Evolutionary conservation across 2,888 invertebrate genomes (phyloP).

Genomic region (Tricholauxania praeusta): DNA sequence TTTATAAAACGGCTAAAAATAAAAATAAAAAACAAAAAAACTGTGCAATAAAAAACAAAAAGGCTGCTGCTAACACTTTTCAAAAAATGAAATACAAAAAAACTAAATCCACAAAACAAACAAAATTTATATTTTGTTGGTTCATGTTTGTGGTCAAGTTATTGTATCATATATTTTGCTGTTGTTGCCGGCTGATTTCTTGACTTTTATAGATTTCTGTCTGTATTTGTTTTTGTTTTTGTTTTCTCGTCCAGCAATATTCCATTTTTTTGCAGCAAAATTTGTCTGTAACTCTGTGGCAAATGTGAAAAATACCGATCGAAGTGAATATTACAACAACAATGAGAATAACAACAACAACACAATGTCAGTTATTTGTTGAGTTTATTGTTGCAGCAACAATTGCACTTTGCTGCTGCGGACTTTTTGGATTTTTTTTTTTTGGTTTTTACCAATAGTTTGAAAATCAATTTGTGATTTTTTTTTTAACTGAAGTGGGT

Average conservation of each 20-base stretch:
- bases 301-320: slow-evolving; percentile 11
- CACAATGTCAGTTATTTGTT: slow-evolving; percentile 14
- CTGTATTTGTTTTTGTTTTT: slow-evolving; percentile 37
- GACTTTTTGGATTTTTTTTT: no score
- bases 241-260: background rate
- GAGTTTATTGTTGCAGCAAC: slow-evolving; percentile 20
- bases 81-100: slow-evolving; percentile 24
- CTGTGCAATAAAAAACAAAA: no score
- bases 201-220: background rate
- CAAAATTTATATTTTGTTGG: slow-evolving; percentile 27
- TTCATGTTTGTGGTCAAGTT: slow-evolving; percentile 42
- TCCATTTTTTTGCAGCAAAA: background rate
- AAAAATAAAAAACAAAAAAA: no score
- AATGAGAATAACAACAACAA: background rate
- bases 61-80: no score
- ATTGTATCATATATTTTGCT: slow-evolving; percentile 46
- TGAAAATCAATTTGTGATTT: no score
- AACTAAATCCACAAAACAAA: slow-evolving; percentile 10
- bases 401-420: slow-evolving; percentile 16
- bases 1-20: no score
- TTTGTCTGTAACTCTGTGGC: slow-evolving; percentile 18
- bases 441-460: no score
- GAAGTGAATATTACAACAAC: slow-evolving; percentile 6
- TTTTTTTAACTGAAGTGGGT: no score
- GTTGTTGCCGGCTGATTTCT: slow-evolving; percentile 39